Conservation (phyloP, 2,113 vertebrate genomes). For the Pionites leucogaster region DNA sequence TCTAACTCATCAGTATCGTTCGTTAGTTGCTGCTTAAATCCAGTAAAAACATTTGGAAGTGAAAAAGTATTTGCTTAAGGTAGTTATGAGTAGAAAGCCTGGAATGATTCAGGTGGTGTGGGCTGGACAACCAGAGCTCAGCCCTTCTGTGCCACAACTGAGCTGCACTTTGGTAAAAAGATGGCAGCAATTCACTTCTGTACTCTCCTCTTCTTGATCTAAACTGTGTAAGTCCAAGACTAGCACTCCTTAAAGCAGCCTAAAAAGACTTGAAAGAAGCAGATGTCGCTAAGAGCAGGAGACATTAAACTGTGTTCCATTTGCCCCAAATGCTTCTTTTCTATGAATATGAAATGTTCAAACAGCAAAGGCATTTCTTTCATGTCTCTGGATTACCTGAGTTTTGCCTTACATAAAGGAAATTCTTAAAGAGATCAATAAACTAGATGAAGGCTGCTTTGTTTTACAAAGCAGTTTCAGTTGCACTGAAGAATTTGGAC, state of each 20-base stretch:
- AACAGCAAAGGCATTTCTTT: background rate
- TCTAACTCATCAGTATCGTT: background rate
- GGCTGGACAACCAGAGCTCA: background rate
- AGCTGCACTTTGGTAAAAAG: fast-evolving
- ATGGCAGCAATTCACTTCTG: fast-evolving
- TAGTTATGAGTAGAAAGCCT: background rate
- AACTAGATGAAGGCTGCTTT: background rate
- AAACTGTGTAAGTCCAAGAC: background rate
- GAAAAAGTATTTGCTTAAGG: background rate
- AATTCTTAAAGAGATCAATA: background rate
- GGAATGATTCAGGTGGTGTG: background rate
- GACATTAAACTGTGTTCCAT: background rate
- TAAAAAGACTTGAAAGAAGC: background rate
- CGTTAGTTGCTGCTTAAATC: background rate
- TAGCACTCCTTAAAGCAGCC: background rate
- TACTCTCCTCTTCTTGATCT: background rate
- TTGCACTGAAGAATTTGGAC: background rate
- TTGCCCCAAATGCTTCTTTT: background rate
- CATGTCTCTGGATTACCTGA: background rate
- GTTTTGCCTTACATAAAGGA: background rate
- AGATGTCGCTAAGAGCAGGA: background rate
- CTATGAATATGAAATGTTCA: background rate
- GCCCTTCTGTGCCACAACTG: fast-evolving
- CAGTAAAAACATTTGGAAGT: background rate
- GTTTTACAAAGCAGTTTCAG: background rate